Evolutionary conservation across 2,797 vertebrate species (phyloP), one percentile per base, ranked within the genome.

Genomic region (Melanotaenia nigrans): DNA sequence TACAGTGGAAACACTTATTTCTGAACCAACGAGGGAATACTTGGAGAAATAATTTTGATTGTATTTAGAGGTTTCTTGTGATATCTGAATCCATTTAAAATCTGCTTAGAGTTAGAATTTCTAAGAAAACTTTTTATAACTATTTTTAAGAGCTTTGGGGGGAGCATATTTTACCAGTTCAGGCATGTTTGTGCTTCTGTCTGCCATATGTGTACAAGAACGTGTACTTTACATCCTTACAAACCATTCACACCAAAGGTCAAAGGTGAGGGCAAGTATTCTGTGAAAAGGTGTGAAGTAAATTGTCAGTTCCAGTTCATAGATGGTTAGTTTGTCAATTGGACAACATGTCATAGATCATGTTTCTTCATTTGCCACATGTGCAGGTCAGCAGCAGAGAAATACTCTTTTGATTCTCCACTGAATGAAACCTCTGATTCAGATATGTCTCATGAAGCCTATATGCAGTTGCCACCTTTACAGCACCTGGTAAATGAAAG

Each of bases 401-500:
- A 65, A 73, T 60, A 59, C 65, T 66, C 53, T 25, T 24, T 28
- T 13, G 24, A 54, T 68, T 61, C 47, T 65, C 8, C 5, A 70
- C 61, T 59, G 53, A 82, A 64, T 54, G 63, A 86, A 85, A 71
- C 78, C 68, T 87, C 62, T 70, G 71, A 79, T 73, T 82, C 69
- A 65, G 61, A 75, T 68, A n/a, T 14, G n/a, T 77, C 70, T 82
- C 35, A 18, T 18, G 20, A 35, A 68, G 58, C 42, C 68, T 68
- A 58, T 0, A 57, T 53, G 65, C 79, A 38, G n/a, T 74, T 45
- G 33, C 49, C 33, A 3, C 77, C 77, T 79, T 81, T 73, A 65
- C 59, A 67, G 71, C 82, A 84, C 86, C 87, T 89, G 86, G 84
- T 87, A 90, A 93, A 83, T 84, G 85, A 77, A 91, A 91, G 80